Evolutionary conservation across 2,888 invertebrate species (phyloP).

Genomic region (Leptopilina drosophilae): DNA sequence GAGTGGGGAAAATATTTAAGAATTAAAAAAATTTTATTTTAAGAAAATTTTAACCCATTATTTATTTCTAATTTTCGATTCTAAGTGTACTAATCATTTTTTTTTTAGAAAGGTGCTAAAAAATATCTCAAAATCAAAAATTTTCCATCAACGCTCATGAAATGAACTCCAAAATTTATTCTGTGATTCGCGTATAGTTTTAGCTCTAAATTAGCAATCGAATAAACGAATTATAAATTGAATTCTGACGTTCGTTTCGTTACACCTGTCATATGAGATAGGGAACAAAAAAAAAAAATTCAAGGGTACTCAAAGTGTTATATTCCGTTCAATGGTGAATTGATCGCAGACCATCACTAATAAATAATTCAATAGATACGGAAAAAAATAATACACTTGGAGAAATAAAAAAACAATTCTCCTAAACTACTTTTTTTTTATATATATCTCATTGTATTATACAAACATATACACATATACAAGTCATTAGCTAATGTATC

Average conservation of each 20-base stretch:
- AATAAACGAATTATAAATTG: not conserved
- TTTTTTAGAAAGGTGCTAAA: too few relatives aligned
- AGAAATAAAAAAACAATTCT: not conserved
- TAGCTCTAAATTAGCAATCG: not conserved
- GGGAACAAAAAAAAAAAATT: slow-evolving; percentile 1
- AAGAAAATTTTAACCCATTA: not conserved
- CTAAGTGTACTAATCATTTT: too few relatives aligned
- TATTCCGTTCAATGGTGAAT: not conserved
- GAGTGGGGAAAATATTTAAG: not conserved
- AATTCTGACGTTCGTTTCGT: slow-evolving; percentile 20
- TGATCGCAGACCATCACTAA: slow-evolving; percentile 13
- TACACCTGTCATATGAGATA: slow-evolving; percentile 1
- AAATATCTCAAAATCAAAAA: too few relatives aligned
- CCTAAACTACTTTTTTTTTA: slow-evolving; percentile 9
- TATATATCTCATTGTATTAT: slow-evolving; percentile 25
- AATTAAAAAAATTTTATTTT: not conserved
- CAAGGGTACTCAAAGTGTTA: slow-evolving; percentile 7
- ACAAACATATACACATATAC: slow-evolving; percentile 13
- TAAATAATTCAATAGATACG: slow-evolving; percentile 10
- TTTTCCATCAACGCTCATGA: too few relatives aligned
- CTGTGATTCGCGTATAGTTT: not conserved
- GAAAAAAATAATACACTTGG: not conserved
- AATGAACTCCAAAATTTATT: not conserved
- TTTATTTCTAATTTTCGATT: too few relatives aligned
- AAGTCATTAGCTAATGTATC: slow-evolving; percentile 38